Base-by-base conservation (phyloP, 2,113 vertebrate species). In the Dinomys branickii region DNA sequence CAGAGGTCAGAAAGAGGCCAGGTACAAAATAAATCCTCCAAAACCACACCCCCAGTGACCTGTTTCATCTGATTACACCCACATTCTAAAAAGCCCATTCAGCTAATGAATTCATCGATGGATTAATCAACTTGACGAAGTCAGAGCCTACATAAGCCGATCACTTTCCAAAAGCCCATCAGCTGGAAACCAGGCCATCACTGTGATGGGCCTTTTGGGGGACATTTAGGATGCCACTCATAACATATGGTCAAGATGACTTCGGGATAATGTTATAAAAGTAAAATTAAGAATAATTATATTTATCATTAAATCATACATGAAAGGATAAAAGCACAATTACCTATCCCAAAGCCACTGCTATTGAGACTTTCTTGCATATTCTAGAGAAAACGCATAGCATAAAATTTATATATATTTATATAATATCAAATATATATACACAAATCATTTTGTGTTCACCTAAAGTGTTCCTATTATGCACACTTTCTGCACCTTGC, bases 211-310 rank as follows among this genome's bases (percentile, higher is more conserved):
- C 77, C 12, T 80, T 54, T 54, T 35, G 33, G 77, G 38, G 50
- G 33, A 80, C 30, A 54, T 35, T 54, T 44, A 17, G 77, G 14
- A 54, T 80, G 50, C 8, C 47, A 35, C 54, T 22, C 78, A 61
- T 44, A 20, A 91, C 30, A 54, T 24, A 11, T 67, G 30, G 52
- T 56, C 41, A 3, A 52, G 50, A 11, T 56, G 28, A 47, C 71
- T 67, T 82, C 44, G 58, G 83, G 26, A 47, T 78, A 90, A 78
- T 22, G 2, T 78, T 77, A 81, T 56, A 65, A 88, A 96, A 95
- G 78, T 47, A 73, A 92, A 91, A 75, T 93, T 78, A 88, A 85
- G 24, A 78, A 35, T 9, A 22, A 63, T 44, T 24, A 92, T 8
- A 59, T 14, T 41, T 35, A 82, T 26, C 30, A 82, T 50, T 75